Evolutionary conservation across 1,140 invertebrate species (phyloP), one percentile per base, ranked within the genome.

Genomic region (Campodea augens): DNA sequence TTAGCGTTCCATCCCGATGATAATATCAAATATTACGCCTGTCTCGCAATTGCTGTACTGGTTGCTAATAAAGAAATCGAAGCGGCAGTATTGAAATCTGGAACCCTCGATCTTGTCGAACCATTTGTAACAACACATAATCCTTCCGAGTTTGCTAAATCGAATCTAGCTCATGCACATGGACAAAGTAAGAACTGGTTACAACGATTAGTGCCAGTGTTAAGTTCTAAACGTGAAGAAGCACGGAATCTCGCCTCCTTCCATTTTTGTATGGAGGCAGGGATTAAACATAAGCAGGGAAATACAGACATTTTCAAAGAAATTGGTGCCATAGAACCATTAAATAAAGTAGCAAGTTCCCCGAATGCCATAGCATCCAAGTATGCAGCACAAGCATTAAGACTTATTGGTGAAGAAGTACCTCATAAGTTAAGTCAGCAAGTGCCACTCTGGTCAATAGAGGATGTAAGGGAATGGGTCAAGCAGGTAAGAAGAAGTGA

Each of bases 191-290:
- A 90, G 57, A 85, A 89, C 51, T 99, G 95, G 93, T 66, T 98
- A 10, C 74, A 89, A 61, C 70, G 84, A 48, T 66, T 98, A 27
- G 87, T 98, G 1, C 91, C 92, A 0, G 85, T 98, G n/a, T 63
- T 98, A 3, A 88, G 81, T 53, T 96, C 91, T 15, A 89, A 96
- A 59, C 68, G 92, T 43, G 87, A 93, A 57, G 93, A 98, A 62
- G 92, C 95, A 0, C 73, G 91, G 50, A 95, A 93, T 57, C 62
- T 98, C 43, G 93, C 95, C 0, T 91, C 93, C 22, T 99, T 98
- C 61, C 95, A 98, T 60, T 98, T 99, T 60, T 96, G 91, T 55
- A 96, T 98, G 89, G 95, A 98, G 63, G 93, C 95, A 2, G 87
- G 85, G 10, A 98, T 98, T 27, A 98, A 98, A 57, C 83, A 92